A percentile compares a stretch with the other conserved stretches of the same genome.
phyloP scores from a whole-genome alignment of 2,797 vertebrate genomes.

The Microchirus variegatus region DNA sequence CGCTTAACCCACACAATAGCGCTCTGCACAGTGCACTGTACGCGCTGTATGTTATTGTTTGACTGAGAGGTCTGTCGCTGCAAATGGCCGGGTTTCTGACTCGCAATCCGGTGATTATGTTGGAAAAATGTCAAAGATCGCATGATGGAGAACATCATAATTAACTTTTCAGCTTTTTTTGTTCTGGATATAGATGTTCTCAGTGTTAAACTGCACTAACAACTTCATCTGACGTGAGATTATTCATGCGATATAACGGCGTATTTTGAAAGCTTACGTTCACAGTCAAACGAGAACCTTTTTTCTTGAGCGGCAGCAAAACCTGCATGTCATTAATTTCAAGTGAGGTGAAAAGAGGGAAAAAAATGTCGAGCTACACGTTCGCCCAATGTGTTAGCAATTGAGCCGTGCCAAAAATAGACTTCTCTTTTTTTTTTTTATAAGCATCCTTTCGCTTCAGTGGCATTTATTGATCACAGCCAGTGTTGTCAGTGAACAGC shows the following conservation, averaged over 20 bases:
- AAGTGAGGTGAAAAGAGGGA: too few species aligned
- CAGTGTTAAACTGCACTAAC: not conserved
- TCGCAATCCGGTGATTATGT: constrained; percentile 26
- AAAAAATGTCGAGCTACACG: too few species aligned
- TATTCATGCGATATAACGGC: too few species aligned
- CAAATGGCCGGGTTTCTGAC: constrained; percentile 29
- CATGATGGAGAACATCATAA: constrained; percentile 25
- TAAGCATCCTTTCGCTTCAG: constrained; percentile 22
- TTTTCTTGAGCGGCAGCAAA: too few species aligned
- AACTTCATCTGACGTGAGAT: not conserved
- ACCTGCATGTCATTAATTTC: too few species aligned
- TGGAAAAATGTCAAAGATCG: constrained; percentile 5
- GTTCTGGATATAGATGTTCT: not conserved
- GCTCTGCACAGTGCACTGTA: not conserved
- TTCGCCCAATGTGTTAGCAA: not conserved
- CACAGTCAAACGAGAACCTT: too few species aligned
- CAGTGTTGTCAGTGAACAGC: constrained; percentile 35
- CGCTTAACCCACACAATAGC: constrained; percentile 29
- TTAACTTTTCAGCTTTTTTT: constrained; percentile 24
- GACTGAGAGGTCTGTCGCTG: constrained; percentile 15
- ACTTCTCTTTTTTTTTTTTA: constrained; percentile 12
- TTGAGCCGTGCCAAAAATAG: constrained; percentile 7
- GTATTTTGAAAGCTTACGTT: too few species aligned
- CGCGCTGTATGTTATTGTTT: constrained; percentile 5
- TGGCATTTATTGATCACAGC: constrained; percentile 50